phyloP scores from a whole-genome alignment of 2,113 vertebrate genomes.

The Phoenicopterus ruber region DNA sequence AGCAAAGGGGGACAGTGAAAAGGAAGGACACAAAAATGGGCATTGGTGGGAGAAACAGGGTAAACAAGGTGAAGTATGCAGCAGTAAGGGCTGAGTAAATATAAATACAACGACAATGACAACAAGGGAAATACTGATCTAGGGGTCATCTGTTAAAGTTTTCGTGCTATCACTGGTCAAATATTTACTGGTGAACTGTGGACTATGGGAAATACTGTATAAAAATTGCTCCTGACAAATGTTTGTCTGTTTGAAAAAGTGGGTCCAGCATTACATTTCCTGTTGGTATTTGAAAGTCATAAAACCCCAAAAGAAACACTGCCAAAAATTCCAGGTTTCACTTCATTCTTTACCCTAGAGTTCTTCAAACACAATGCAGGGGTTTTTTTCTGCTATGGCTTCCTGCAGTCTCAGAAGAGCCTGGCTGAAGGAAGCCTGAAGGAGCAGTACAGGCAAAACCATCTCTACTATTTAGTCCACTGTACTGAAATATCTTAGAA shows the following conservation, averaged over 20 bases:
- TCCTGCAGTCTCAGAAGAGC: background rate
- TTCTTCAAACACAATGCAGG: background rate
- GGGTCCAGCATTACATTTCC: background rate
- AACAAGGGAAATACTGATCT: background rate
- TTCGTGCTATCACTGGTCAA: background rate
- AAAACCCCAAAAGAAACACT: background rate
- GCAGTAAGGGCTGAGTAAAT: background rate
- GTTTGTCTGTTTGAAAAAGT: accelerated
- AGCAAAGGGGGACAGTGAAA: background rate
- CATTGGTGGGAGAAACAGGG: too few relatives aligned
- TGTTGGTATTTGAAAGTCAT: background rate
- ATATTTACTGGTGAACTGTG: background rate
- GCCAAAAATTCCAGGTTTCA: background rate
- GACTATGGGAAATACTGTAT: background rate
- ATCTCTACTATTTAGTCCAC: background rate
- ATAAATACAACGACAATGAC: background rate
- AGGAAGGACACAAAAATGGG: background rate
- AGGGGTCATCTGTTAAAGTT: background rate
- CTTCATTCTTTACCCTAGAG: background rate
- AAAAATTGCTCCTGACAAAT: background rate
- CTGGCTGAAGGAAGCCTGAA: background rate
- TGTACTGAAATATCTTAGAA: background rate
- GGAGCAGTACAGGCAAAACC: background rate
- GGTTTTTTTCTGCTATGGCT: background rate
- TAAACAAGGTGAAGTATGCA: background rate